A percentile compares a stretch with the other conserved stretches of the same genome.
Conservation (phyloP, 1,140 invertebrate species). For the Trichonephila clavipes region DNA sequence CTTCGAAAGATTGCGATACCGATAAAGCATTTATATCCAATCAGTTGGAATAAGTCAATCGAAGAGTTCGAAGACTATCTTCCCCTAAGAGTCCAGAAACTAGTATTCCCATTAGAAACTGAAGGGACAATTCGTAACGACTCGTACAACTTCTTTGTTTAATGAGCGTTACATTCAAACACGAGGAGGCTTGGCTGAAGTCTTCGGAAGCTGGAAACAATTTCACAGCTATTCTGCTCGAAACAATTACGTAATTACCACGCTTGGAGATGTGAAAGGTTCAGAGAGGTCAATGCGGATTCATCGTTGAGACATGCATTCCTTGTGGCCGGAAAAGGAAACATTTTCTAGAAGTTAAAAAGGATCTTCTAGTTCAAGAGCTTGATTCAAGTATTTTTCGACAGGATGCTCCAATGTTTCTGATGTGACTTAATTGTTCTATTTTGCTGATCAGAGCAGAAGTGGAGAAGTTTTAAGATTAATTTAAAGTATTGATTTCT, state of each 20-base stretch:
- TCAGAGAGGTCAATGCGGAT: constrained; percentile 30
- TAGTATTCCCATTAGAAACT: constrained; percentile 12
- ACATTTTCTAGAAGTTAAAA: constrained; percentile 3
- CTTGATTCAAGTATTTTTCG: neutral
- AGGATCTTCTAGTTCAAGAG: neutral
- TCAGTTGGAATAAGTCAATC: neutral
- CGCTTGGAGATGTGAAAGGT: neutral
- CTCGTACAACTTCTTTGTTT: constrained; percentile 28
- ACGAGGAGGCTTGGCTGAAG: neutral
- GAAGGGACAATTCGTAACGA: neutral
- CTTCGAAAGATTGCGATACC: neutral
- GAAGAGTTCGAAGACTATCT: neutral
- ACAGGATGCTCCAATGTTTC: neutral
- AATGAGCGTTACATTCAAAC: constrained; percentile 27
- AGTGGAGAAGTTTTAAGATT: too few species aligned
- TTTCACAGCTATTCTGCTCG: constrained; percentile 40
- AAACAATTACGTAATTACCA: constrained; percentile 67
- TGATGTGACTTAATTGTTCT: too few species aligned
- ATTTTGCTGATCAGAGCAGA: too few species aligned
- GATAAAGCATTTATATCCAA: neutral
- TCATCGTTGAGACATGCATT: constrained; percentile 26
- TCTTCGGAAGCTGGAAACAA: constrained; percentile 8
- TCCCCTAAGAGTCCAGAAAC: neutral
- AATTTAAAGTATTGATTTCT: too few species aligned
- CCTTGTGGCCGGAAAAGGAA: constrained; percentile 50